Evolutionary conservation across 2,113 vertebrate species (phyloP), one percentile per base, ranked within the genome.

Genomic region (Dipodomys merriami): DNA sequence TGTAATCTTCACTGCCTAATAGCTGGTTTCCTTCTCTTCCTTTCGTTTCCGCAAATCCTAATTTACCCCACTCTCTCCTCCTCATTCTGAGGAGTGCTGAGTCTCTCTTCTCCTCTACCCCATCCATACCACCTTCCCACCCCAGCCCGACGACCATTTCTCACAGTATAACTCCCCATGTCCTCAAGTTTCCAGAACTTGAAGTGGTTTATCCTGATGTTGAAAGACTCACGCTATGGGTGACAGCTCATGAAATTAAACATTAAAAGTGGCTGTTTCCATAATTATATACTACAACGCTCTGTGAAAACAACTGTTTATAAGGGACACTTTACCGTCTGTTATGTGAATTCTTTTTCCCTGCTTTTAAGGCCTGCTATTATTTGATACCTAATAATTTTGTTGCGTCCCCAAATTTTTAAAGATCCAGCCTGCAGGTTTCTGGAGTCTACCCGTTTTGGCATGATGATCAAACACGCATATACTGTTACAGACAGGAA

Each of bases 241-340:
- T 87, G 83, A 92, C 77, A 97, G 88, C 8, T 86, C 57, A 4
- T 76, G 30, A 95, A 93, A 94, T 95, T 53, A 95, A 94, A 74
- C 83, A 9, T 57, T 86, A 94, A 72, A 95, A 80, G 35, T 71
- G 80, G 30, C 65, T 57, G n/a, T 93, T 39, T 95, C 27, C 16
- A 65, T 92, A 96, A 96, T 95, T 92, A 92, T 82, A 81, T 2
- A 92, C 23, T 62, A 88, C 8, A 88, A 44, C 83, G 25, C 3
- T 85, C 77, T n/a, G 65, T 81, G 11, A 95, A 92, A 57, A 60
- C 91, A 53, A 88, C 19, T 91, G 11, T 68, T 90, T 46, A 44
- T 25, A 39, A 76, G 7, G 67, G 60, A 91, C 90, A 49, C 88
- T 30, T 76, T 83, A 71, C 18, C 46, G 27, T 96, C 78, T 86